These are phyloP conservation scores for Tenebrio molitor DNA, from an alignment of 1,140 invertebrate genomes.

Conservation along the genomic window DNA sequence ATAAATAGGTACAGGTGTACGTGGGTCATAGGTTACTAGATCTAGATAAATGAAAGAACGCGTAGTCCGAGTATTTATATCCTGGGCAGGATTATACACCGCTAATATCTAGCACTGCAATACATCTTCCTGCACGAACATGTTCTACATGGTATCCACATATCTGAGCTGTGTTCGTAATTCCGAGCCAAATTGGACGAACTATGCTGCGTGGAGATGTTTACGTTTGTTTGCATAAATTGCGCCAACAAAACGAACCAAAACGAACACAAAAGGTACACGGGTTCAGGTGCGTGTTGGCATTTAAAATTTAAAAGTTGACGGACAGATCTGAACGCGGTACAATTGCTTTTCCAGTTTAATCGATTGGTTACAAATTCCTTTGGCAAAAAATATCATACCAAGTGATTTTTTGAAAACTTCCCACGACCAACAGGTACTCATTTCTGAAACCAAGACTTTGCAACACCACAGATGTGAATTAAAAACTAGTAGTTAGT, in stretches of 20 bases:
- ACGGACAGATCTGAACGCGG: no score
- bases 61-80: conserved; percentile 42
- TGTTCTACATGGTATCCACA: conserved; percentile 23
- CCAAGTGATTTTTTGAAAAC: no score
- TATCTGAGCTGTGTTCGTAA: conserved; percentile 23
- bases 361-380: no score
- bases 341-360: no score
- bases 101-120: conserved; percentile 34
- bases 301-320: no score
- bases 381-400: no score
- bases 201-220: background rate
- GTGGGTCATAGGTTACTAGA: conserved; percentile 40
- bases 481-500: no score
- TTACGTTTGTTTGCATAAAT: background rate
- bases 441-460: no score
- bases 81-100: conserved; percentile 38
- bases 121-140: conserved; percentile 33
- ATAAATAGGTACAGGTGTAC: conserved; percentile 41
- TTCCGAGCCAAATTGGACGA: conserved; percentile 21
- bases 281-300: background rate
- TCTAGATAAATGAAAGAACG: conserved; percentile 29
- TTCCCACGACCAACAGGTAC: no score
- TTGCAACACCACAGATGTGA: no score
- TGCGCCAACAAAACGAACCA: background rate
- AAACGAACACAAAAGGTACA: background rate